These are phyloP conservation scores for Celastrina argiolus DNA, from an alignment of 2,888 invertebrate genomes.

Conservation along the genomic window DNA sequence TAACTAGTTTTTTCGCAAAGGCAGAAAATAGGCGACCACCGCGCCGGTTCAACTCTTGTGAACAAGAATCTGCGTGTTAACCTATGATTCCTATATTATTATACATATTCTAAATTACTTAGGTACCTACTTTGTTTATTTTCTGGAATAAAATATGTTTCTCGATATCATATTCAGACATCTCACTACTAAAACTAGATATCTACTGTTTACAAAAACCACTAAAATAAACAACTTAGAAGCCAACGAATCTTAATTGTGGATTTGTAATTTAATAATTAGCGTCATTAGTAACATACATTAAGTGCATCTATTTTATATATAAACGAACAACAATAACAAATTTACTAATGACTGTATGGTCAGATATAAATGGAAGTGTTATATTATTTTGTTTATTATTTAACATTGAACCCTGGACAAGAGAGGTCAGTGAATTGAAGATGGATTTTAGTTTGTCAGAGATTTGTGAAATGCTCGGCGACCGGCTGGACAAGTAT, in stretches of 20 bases:
- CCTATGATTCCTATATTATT: too few species aligned
- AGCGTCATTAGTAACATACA: neutral
- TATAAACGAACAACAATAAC: neutral
- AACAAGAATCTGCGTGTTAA: too few species aligned
- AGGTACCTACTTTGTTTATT: too few species aligned
- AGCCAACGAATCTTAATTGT: neutral
- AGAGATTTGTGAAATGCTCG: slow-evolving; percentile 30
- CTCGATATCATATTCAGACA: too few species aligned
- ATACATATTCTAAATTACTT: too few species aligned
- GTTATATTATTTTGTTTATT: neutral
- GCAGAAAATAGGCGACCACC: too few species aligned
- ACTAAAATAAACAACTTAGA: neutral
- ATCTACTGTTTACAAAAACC: neutral
- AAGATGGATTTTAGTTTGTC: slow-evolving; percentile 32
- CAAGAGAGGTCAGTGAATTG: neutral
- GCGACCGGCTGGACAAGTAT: slow-evolving; percentile 29
- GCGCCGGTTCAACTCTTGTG: too few species aligned
- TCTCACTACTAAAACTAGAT: too few species aligned
- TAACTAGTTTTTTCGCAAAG: too few species aligned
- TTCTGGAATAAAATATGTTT: too few species aligned
- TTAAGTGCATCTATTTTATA: neutral
- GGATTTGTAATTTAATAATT: neutral
- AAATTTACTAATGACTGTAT: neutral
- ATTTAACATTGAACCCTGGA: neutral
- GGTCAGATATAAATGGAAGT: neutral